Evolutionary conservation across 2,888 invertebrate species (phyloP).

Genomic region (Drosophila differens): DNA sequence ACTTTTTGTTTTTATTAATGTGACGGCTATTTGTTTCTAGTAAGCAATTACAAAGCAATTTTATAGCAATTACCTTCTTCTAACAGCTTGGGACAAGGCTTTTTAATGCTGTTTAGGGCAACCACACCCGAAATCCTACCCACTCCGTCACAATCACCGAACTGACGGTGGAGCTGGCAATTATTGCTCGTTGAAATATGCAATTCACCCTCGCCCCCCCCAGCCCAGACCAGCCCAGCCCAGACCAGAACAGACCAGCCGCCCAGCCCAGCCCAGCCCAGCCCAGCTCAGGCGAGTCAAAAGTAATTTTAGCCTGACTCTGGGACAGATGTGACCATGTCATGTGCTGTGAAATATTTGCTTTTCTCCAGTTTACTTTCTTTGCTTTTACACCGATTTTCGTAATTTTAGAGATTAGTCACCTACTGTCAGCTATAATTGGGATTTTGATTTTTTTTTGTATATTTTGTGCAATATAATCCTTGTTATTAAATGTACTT

Average conservation of each 20-base stretch:
- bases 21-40: conserved; percentile 79
- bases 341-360: conserved; percentile 71
- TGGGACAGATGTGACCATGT: conserved; percentile 74
- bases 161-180: conserved; percentile 18
- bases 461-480: neutral
- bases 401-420: neutral
- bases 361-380: conserved; percentile 32
- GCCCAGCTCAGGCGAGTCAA: conserved; percentile 6
- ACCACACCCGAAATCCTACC: conserved; percentile 47
- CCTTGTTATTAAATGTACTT: neutral
- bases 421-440: conserved; percentile 3
- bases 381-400: conserved; percentile 26
- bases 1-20: conserved; percentile 72
- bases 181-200: conserved; percentile 62
- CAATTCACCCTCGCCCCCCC: conserved; percentile 57
- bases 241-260: neutral
- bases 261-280: neutral
- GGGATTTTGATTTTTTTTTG: neutral
- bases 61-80: conserved; percentile 77
- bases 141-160: conserved; percentile 15
- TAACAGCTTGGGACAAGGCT: conserved; percentile 74
- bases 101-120: conserved; percentile 61
- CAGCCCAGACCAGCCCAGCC: neutral
- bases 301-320: conserved; percentile 59
- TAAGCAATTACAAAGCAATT: conserved; percentile 79